Conservation (phyloP, 2,888 invertebrate species). For the Dicycla oo region DNA sequence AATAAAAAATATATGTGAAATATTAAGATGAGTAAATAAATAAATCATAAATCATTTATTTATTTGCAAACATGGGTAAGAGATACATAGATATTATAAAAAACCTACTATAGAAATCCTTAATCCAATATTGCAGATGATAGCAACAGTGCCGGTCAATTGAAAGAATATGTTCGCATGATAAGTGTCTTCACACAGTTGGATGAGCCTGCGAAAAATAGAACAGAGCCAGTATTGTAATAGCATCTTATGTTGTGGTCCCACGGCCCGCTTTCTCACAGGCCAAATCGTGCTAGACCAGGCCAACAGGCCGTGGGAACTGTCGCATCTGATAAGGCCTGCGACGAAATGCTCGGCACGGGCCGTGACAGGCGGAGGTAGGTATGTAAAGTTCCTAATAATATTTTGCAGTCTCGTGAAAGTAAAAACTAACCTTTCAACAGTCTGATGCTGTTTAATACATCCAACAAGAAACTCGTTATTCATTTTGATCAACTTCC, state of each 20-base stretch:
- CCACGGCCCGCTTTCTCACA: too few species aligned
- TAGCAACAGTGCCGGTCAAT: conserved; percentile 86
- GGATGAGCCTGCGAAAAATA: conserved; percentile 80
- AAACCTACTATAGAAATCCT: conserved; percentile 81
- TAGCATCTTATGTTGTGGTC: too few species aligned
- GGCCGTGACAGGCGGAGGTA: too few species aligned
- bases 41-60: too few species aligned
- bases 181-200: conserved; percentile 85
- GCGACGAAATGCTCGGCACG: too few species aligned
- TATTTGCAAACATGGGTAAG: too few species aligned
- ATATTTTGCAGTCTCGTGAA: not conserved
- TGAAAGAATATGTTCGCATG: conserved; percentile 89
- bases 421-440: conserved; percentile 73
- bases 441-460: conserved; percentile 80
- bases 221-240: not conserved
- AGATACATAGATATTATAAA: too few species aligned
- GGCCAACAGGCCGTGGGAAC: too few species aligned
- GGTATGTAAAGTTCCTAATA: not conserved
- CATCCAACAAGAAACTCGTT: conserved; percentile 77
- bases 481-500: conserved; percentile 68
- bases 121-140: conserved; percentile 85
- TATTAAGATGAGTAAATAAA: not conserved
- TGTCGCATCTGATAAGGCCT: too few species aligned
- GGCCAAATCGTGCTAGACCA: too few species aligned
- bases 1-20: not conserved